These are phyloP conservation scores for Orchestia grillus DNA, from an alignment of 1,140 invertebrate genomes.

Conservation along the genomic window DNA sequence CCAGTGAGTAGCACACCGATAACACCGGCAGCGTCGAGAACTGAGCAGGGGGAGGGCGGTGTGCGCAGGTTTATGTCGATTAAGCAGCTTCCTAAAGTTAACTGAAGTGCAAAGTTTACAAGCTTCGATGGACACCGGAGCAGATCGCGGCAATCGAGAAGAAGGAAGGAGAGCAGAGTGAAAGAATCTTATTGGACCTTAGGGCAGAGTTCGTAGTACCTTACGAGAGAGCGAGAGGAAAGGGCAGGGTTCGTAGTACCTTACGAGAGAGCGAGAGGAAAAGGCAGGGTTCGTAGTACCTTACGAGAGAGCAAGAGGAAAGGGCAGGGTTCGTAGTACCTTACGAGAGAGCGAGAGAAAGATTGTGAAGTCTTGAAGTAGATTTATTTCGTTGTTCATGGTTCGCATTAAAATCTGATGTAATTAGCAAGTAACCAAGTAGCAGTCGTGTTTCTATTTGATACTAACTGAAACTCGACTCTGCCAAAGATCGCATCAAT, in stretches of 20 bases:
- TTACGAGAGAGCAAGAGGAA: background rate
- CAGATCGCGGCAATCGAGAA: background rate
- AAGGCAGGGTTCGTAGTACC: background rate
- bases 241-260: background rate
- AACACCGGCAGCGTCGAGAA: background rate
- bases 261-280: background rate
- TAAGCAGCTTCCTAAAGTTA: constrained; percentile 52
- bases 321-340: background rate
- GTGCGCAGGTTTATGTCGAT: constrained; percentile 24
- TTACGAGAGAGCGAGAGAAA: background rate
- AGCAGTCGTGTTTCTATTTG: background rate
- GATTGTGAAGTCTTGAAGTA: background rate
- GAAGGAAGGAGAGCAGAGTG: background rate
- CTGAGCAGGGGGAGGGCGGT: background rate
- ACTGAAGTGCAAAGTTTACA: constrained; percentile 33
- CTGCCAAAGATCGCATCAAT: background rate
- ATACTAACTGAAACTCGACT: background rate
- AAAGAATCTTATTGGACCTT: background rate
- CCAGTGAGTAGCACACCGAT: background rate
- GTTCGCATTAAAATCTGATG: background rate
- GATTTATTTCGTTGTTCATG: too few species aligned
- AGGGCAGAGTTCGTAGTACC: background rate
- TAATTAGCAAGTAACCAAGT: background rate
- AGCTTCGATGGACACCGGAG: constrained; percentile 13
- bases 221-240: background rate